phyloP scores from a whole-genome alignment of 2,888 invertebrate species.

The Oscheius myriophilus region DNA sequence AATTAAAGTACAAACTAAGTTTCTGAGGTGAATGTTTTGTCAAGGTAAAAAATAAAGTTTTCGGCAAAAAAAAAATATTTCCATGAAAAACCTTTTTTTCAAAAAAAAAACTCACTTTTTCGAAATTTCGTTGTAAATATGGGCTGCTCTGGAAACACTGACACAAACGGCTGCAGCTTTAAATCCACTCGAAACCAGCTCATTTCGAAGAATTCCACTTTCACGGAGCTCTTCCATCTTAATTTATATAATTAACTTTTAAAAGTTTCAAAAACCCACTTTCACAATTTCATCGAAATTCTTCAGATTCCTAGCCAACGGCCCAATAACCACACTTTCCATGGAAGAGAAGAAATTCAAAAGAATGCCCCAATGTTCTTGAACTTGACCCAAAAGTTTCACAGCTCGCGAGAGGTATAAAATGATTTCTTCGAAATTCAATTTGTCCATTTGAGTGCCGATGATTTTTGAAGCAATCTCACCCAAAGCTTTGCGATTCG shows the following conservation, averaged over 20 bases:
- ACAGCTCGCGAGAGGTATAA: not conserved
- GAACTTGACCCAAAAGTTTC: not conserved
- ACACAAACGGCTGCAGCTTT: not conserved
- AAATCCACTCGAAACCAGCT: not conserved
- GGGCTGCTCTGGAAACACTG: not conserved
- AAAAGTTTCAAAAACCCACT: not conserved
- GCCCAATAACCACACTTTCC: slow-evolving; percentile 1
- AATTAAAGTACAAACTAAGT: no score
- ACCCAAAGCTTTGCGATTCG: not conserved
- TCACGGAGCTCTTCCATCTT: not conserved
- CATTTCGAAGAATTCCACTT: not conserved
- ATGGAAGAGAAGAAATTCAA: slow-evolving; percentile 4
- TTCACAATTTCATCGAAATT: slow-evolving; percentile 12
- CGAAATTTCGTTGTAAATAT: slow-evolving; percentile 2
- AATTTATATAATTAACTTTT: not conserved
- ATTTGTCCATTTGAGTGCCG: not conserved
- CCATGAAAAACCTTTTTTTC: no score
- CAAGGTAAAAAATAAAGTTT: no score
- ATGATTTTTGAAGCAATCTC: not conserved
- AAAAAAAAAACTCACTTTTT: not conserved
- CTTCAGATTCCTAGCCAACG: not conserved
- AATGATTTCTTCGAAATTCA: slow-evolving; percentile 4
- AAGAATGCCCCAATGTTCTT: slow-evolving; percentile 1
- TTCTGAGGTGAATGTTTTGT: no score
- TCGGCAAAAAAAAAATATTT: no score